Percentiles rank a stretch among this genome's conserved stretches.
Conservation (phyloP, 2,888 invertebrate genomes). For the Drymonia ruficornis region DNA sequence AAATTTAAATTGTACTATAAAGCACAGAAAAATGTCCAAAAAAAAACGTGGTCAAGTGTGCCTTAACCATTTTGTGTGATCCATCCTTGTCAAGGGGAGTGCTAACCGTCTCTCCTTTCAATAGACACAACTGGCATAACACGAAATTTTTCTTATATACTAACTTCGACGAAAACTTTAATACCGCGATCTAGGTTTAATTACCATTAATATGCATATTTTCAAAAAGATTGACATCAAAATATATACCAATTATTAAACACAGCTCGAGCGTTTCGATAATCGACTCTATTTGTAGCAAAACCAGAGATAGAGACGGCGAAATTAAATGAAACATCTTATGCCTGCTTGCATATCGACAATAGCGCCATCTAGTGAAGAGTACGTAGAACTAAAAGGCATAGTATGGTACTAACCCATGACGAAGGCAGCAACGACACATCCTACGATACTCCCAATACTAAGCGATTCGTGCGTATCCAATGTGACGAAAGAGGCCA, state of each 20-base stretch:
- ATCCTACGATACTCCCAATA: slow-evolving; percentile 65
- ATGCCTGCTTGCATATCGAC: neutral
- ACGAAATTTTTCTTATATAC: slow-evolving; percentile 16
- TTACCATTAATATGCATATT: fast-evolving
- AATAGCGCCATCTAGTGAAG: slow-evolving; percentile 44
- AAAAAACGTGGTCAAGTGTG: slow-evolving; percentile 66
- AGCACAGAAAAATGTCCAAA: slow-evolving; percentile 3
- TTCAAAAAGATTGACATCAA: fast-evolving
- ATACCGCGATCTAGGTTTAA: slow-evolving; percentile 43
- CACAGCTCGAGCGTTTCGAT: neutral
- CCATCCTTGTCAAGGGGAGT: slow-evolving; percentile 98
- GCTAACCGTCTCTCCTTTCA: slow-evolving; percentile 99
- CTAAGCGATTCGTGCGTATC: slow-evolving; percentile 55
- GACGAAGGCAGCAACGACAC: slow-evolving; percentile 69
- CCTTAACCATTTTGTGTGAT: slow-evolving; percentile 67
- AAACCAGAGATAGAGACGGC: too few species aligned
- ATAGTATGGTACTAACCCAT: slow-evolving; percentile 56
- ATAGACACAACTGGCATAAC: slow-evolving; percentile 88
- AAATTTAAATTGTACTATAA: too few species aligned
- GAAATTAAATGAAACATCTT: neutral
- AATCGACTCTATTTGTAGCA: neutral
- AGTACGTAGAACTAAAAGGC: slow-evolving; percentile 5
- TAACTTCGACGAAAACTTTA: slow-evolving; percentile 25
- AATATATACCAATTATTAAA: neutral
- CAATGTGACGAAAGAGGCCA: slow-evolving; percentile 75